phyloP scores from a whole-genome alignment of 2,888 invertebrate genomes.

The Gymnosoma rotundatum region DNA sequence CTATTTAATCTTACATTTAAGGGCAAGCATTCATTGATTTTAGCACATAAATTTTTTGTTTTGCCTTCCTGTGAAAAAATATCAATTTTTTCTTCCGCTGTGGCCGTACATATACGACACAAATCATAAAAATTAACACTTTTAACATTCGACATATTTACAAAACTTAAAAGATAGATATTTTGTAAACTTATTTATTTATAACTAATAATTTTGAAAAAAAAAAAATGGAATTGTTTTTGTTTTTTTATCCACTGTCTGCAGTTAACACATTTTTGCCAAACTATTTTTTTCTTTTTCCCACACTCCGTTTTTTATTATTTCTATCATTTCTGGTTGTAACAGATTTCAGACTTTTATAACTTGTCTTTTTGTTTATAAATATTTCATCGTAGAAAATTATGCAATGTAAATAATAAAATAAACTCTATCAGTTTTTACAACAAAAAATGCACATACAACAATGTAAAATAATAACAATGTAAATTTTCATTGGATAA shows the following conservation, averaged over 20 bases:
- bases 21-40: conserved; percentile 86
- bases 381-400: conserved; percentile 57
- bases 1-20: conserved; percentile 57
- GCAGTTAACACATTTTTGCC: conserved; percentile 13
- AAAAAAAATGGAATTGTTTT: not conserved
- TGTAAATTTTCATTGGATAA: conserved; percentile 54
- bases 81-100: conserved; percentile 85
- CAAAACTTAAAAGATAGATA: not conserved
- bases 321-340: not conserved
- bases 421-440: conserved; percentile 44
- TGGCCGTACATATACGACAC: conserved; percentile 87
- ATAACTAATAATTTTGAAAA: not conserved
- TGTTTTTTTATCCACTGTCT: conserved; percentile 44
- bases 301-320: not conserved
- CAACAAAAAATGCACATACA: conserved; percentile 65
- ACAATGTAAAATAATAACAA: conserved; percentile 67
- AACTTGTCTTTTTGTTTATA: conserved; percentile 56
- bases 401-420: conserved; percentile 68
- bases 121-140: conserved; percentile 88
- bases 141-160: conserved; percentile 84
- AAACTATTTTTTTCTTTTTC: conserved; percentile 8
- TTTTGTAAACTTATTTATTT: not conserved
- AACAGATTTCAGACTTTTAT: not conserved
- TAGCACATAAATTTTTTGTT: conserved; percentile 85
- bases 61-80: conserved; percentile 87